Percentiles rank a stretch among this genome's conserved stretches.
Evolutionary conservation across 2,888 invertebrate genomes (phyloP).

Genomic region (Phasia obesa): DNA sequence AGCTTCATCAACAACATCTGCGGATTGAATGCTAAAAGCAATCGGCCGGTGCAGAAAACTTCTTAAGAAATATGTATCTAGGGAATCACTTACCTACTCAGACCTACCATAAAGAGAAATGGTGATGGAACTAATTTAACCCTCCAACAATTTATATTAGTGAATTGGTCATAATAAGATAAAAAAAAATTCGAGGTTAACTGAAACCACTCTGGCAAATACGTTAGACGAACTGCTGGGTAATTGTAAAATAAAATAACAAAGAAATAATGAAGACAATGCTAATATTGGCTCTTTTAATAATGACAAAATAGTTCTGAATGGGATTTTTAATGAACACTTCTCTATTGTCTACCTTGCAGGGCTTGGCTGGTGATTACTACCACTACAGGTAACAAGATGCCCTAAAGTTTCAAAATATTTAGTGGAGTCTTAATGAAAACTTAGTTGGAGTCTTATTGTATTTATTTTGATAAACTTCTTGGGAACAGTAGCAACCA

Average conservation of each 20-base stretch:
- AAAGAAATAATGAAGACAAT: background rate
- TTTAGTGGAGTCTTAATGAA: background rate
- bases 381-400: background rate
- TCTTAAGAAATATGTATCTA: no score
- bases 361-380: background rate
- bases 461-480: conserved; percentile 6
- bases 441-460: background rate
- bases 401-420: background rate
- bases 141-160: no score
- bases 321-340: conserved; percentile 52
- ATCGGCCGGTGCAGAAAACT: no score
- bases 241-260: background rate
- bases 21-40: no score
- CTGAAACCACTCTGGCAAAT: no score
- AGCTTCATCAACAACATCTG: no score
- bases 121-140: no score
- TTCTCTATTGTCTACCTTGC: background rate
- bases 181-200: no score
- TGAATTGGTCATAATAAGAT: no score
- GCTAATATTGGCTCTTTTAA: conserved; percentile 53
- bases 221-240: conserved; percentile 3
- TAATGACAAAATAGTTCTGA: conserved; percentile 61
- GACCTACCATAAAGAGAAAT: no score
- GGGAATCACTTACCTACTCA: no score
- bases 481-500: conserved; percentile 6